Base-by-base conservation (phyloP, 2,113 vertebrate genomes). In the Prionailurus bengalensis region DNA sequence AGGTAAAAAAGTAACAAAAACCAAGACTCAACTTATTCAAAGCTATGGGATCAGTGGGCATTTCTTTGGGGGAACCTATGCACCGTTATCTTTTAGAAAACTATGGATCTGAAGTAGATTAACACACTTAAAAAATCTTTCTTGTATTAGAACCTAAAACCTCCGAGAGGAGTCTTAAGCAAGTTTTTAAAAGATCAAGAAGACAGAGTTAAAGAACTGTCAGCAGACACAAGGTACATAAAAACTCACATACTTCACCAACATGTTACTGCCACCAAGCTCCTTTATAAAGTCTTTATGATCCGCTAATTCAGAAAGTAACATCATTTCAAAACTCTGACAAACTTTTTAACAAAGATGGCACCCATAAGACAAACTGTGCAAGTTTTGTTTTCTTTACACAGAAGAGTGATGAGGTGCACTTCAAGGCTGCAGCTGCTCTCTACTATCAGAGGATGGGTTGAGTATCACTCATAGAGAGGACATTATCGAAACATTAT, bases 181-280 rank as follows among this genome's bases (percentile, higher is more conserved):
- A 94, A 96, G 80, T 21, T 86, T 92, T 85, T 92, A 51, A 87
- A 94, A 92, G 73, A 80, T 66, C n/a, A 90, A 91, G 81, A 96
- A 45, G 68, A 86, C 31, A 51, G 55, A 92, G 70, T 9, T 79
- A 19, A 85, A 95, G 48, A 88, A 73, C 1, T 86, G 42, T 66
- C 71, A 82, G 51, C 58, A 89, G 70, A 92, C 48, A 5, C 12
- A 71, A 8, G n/a, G 51, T 42, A 86, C 19, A 61, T 66, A 95
- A 90, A 89, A 93, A 78, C 7, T 14, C 3, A 25, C 63, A 39
- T 17, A 66, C 42, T 71, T 87, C 53, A 66, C 73, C 53, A 51
- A 90, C 16, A 19, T 6, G 16, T 17, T 45, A 39, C 48, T 78
- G 48, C 11, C 88, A 88, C 58, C 33, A 61, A 83, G 31, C 33